phyloP scores from a whole-genome alignment of 2,888 invertebrate species.

The Ferdinandea cuprea region DNA sequence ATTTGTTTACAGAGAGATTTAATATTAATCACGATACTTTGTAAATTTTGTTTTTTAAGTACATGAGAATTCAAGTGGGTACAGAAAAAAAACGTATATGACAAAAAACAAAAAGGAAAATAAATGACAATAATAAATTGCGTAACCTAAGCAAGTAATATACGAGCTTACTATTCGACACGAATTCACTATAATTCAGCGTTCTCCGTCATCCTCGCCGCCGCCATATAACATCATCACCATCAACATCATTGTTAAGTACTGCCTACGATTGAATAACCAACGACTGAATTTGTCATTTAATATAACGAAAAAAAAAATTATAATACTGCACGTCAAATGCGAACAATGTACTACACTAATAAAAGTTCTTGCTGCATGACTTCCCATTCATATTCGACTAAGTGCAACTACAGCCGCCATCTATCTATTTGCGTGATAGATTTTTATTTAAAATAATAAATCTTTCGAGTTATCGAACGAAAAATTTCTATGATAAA shows the following conservation, averaged over 20 bases:
- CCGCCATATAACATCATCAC: neutral
- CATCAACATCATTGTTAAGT: neutral
- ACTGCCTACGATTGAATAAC: slow-evolving; percentile 1
- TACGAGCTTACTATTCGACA: neutral
- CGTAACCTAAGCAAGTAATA: slow-evolving; percentile 1
- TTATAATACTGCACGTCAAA: neutral
- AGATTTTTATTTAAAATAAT: neutral
- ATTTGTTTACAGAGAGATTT: neutral
- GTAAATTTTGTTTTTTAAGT: neutral
- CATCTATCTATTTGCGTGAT: too few species aligned
- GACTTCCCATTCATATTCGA: neutral
- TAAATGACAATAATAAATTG: neutral
- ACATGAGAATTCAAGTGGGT: neutral
- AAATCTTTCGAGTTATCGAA: neutral
- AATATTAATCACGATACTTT: neutral
- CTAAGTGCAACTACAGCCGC: neutral
- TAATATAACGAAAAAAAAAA: neutral
- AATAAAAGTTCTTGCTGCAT: neutral
- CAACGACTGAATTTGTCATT: slow-evolving; percentile 4
- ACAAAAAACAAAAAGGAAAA: neutral
- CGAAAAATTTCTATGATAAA: neutral
- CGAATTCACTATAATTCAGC: slow-evolving; percentile 3
- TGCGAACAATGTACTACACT: neutral
- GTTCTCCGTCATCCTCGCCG: neutral
- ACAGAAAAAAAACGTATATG: neutral